phyloP scores from a whole-genome alignment of 2,113 vertebrate genomes.

The Nymphicus hollandicus region DNA sequence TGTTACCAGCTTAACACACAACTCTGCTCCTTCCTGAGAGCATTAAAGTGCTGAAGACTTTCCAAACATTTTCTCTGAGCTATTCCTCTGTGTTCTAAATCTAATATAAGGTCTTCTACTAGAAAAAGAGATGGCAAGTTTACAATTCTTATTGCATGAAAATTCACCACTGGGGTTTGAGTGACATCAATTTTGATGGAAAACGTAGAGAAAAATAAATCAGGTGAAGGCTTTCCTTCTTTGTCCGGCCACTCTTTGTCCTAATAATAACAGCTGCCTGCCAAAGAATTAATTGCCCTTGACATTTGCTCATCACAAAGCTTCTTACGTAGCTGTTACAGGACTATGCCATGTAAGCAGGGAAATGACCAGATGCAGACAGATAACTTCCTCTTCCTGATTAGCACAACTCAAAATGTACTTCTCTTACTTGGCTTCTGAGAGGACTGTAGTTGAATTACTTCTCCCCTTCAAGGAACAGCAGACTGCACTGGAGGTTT shows the following conservation, averaged over 20 bases:
- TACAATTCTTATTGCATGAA: not conserved
- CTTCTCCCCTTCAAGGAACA: not conserved
- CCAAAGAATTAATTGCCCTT: slow-evolving; percentile 58
- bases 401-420: slow-evolving; percentile 21
- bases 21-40: slow-evolving; percentile 33
- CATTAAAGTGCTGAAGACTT: slow-evolving; percentile 6
- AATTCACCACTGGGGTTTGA: not conserved
- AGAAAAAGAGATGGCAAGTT: slow-evolving; percentile 16
- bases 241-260: slow-evolving; percentile 42
- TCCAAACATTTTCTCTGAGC: not conserved
- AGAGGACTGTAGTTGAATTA: slow-evolving; percentile 7
- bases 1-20: slow-evolving; percentile 20
- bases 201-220: slow-evolving; percentile 30
- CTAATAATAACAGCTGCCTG: slow-evolving; percentile 60
- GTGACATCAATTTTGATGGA: not conserved
- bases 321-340: slow-evolving; percentile 44
- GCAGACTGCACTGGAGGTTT: not conserved
- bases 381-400: slow-evolving; percentile 35
- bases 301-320: slow-evolving; percentile 64
- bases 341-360: slow-evolving; percentile 39
- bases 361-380: slow-evolving; percentile 20
- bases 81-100: slow-evolving; percentile 49
- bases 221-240: slow-evolving; percentile 26
- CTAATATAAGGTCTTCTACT: not conserved
- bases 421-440: not conserved